Evolutionary conservation across 2,113 vertebrate species (phyloP).

Genomic region (Pteruthius melanotis): DNA sequence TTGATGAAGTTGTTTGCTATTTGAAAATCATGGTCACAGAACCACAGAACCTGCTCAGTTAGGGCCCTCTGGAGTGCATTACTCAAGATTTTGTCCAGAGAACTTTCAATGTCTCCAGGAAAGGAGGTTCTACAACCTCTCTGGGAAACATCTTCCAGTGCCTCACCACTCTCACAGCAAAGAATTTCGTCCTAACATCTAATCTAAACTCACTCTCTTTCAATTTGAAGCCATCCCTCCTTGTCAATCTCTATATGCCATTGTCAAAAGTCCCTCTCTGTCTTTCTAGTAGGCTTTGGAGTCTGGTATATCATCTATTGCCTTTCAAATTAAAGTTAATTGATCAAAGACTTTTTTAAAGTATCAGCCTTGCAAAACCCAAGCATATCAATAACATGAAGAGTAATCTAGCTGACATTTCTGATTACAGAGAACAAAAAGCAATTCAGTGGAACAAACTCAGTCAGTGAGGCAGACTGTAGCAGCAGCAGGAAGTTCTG

Average conservation of each 20-base stretch:
- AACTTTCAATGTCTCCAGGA: background rate
- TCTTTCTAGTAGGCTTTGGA: background rate
- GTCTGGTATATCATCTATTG: background rate
- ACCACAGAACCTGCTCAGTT: background rate
- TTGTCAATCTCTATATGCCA: background rate
- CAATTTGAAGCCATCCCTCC: background rate
- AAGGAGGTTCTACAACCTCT: background rate
- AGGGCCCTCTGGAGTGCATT: background rate
- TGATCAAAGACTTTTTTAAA: background rate
- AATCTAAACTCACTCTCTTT: background rate
- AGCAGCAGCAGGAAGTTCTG: background rate
- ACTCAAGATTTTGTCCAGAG: background rate
- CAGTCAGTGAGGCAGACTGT: background rate
- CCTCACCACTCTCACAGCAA: background rate
- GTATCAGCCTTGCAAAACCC: background rate
- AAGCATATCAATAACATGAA: background rate
- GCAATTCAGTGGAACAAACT: background rate
- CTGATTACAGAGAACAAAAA: background rate
- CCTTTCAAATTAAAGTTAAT: background rate
- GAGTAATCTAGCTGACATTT: background rate
- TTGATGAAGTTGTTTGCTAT: background rate
- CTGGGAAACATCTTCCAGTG: background rate
- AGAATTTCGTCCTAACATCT: background rate
- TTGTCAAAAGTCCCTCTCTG: background rate
- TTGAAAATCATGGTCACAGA: background rate